Percentiles rank a stretch among this genome's conserved stretches.
These are phyloP conservation scores for Lottia gigantea DNA, from an alignment of 2,888 invertebrate species.

Conservation along the genomic window DNA sequence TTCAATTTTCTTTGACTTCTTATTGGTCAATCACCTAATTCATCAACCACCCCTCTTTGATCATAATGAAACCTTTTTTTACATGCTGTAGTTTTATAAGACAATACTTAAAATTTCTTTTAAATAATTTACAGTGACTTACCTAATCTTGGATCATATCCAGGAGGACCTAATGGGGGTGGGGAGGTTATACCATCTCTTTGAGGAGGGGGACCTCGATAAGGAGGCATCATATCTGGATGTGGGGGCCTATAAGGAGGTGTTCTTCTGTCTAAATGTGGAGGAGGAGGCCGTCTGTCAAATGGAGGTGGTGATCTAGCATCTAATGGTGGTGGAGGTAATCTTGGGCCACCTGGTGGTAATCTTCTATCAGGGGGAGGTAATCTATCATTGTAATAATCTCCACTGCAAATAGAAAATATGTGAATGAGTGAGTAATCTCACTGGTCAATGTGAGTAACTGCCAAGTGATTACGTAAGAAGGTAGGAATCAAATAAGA, in stretches of 20 bases:
- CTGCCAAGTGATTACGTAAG: too few relatives aligned
- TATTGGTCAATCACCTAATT: too few relatives aligned
- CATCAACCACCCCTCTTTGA: too few relatives aligned
- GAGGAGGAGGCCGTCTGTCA: constrained; percentile 35
- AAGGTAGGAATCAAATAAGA: too few relatives aligned
- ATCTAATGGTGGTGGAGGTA: constrained; percentile 32
- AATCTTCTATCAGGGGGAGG: constrained; percentile 37
- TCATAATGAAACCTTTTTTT: too few relatives aligned
- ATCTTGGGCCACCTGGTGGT: constrained; percentile 42
- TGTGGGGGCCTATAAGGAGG: constrained; percentile 32
- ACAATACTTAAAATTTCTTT: too few relatives aligned
- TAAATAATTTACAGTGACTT: too few relatives aligned
- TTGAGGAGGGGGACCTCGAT: constrained; percentile 38
- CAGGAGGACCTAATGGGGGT: constrained; percentile 18
- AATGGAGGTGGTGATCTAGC: constrained; percentile 49
- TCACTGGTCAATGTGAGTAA: too few relatives aligned
- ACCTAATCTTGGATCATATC: constrained; percentile 28
- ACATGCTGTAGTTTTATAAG: too few relatives aligned
- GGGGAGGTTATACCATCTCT: constrained; percentile 30
- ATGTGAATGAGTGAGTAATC: too few relatives aligned
- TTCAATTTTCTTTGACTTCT: too few relatives aligned
- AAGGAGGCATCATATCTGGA: constrained; percentile 26
- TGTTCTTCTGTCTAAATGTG: constrained; percentile 27
- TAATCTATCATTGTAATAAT: constrained; percentile 37
- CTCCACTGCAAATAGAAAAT: constrained; percentile 35